These are phyloP conservation scores for Vanessa tameamea DNA, from an alignment of 1,140 invertebrate species.

Conservation along the genomic window DNA sequence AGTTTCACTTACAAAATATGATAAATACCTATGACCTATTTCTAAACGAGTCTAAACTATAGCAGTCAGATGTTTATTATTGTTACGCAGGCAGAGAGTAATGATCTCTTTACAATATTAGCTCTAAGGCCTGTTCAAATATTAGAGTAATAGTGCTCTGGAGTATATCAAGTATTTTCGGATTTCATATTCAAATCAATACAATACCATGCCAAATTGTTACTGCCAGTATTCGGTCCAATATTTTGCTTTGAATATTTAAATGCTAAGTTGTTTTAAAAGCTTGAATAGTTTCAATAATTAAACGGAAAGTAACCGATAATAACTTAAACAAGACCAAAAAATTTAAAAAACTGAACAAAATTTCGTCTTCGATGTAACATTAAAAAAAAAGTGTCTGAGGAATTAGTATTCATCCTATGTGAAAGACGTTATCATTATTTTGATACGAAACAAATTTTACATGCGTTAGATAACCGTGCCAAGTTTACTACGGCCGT, in stretches of 20 bases:
- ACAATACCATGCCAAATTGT: conserved; percentile 16
- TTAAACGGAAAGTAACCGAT: too few relatives aligned
- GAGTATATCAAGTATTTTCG: conserved; percentile 22
- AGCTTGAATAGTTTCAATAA: too few relatives aligned
- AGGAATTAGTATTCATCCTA: too few relatives aligned
- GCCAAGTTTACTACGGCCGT: conserved; percentile 40
- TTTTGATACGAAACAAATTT: conserved; percentile 29
- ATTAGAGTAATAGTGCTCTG: conserved; percentile 20
- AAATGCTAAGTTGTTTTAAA: background rate
- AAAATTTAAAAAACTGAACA: too few relatives aligned
- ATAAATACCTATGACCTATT: conserved; percentile 28
- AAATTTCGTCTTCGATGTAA: too few relatives aligned
- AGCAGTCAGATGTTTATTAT: conserved; percentile 14
- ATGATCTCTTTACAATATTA: conserved; percentile 23
- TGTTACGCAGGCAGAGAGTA: conserved; percentile 19
- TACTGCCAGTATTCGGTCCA: background rate
- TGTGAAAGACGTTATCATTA: conserved; percentile 12
- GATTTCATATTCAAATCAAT: background rate
- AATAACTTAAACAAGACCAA: background rate
- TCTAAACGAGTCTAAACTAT: conserved; percentile 24
- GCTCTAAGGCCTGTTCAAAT: conserved; percentile 12
- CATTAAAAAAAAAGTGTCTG: too few relatives aligned
- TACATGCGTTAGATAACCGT: conserved; percentile 33
- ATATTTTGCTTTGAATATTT: background rate
- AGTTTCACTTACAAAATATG: conserved; percentile 4